Percentiles rank a stretch among this genome's conserved stretches.
phyloP scores from a whole-genome alignment of 2,113 vertebrate species.

The Menidia beryllina region DNA sequence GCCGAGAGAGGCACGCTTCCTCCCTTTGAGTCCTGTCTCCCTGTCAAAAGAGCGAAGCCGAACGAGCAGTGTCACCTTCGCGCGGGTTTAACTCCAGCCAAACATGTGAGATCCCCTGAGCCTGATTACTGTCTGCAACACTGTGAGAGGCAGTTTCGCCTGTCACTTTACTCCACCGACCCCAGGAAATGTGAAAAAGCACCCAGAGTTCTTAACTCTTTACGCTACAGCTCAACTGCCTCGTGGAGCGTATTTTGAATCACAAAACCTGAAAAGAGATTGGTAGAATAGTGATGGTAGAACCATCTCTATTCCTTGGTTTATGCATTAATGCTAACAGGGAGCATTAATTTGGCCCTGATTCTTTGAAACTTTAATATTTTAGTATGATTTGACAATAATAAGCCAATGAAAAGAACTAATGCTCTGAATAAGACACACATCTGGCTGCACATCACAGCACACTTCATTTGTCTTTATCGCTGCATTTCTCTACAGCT shows the following conservation, averaged over 20 bases:
- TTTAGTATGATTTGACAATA: no score
- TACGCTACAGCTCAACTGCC: neutral
- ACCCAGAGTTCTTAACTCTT: neutral
- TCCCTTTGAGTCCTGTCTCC: slow-evolving; percentile 29
- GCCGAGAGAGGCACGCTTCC: slow-evolving; percentile 38
- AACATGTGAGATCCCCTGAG: slow-evolving; percentile 3
- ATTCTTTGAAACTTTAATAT: no score
- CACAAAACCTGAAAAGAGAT: no score
- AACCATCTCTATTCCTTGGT: neutral
- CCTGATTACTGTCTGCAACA: slow-evolving; percentile 21
- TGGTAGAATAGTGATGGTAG: neutral
- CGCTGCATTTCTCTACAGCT: neutral
- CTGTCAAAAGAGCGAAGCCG: slow-evolving; percentile 1
- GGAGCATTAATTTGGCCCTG: no score
- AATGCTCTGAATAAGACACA: no score
- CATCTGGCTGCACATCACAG: neutral
- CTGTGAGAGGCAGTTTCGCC: slow-evolving; percentile 6
- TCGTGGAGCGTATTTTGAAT: neutral
- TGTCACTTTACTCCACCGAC: neutral
- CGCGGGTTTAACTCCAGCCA: slow-evolving; percentile 10
- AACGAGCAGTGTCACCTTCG: neutral
- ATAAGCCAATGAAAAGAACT: neutral
- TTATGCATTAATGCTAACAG: no score
- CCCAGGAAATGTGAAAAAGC: slow-evolving; percentile 2
- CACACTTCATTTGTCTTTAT: neutral